A percentile compares a stretch with the other conserved stretches of the same genome.
Conservation (phyloP, 92 coral and sea anemone species). For the Porites divaricata region DNA sequence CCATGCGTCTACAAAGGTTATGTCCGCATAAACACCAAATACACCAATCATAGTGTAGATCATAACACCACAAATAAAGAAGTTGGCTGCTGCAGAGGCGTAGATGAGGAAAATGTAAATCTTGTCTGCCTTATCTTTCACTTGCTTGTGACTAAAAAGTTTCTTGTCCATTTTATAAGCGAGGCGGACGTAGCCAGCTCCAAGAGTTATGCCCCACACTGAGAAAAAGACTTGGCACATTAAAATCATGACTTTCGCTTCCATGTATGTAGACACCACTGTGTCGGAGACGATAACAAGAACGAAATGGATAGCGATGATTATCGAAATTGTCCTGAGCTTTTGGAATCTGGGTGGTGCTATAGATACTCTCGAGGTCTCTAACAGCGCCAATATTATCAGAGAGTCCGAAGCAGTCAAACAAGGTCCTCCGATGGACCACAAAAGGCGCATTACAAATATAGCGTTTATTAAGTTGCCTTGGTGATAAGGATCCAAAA, state of each 20-base stretch:
- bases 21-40: slow-evolving; percentile 89
- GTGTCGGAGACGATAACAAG: slow-evolving; percentile 81
- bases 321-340: slow-evolving; percentile 55
- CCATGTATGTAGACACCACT: slow-evolving; percentile 76
- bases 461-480: slow-evolving; percentile 72
- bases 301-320: slow-evolving; percentile 68
- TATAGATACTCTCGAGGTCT: slow-evolving; percentile 74
- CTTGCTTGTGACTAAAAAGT: slow-evolving; percentile 72
- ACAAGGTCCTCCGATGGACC: slow-evolving; percentile 98
- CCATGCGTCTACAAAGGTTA: slow-evolving; percentile 90
- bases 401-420: slow-evolving; percentile 92
- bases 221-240: slow-evolving; percentile 86
- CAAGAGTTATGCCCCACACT: slow-evolving; percentile 82
- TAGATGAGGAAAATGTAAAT: slow-evolving; percentile 77
- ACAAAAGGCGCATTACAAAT: slow-evolving; percentile 75
- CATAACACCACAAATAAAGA: slow-evolving; percentile 70
- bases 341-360: slow-evolving; percentile 84
- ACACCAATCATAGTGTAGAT: slow-evolving; percentile 82
- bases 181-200: slow-evolving; percentile 80
- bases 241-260: slow-evolving; percentile 91
- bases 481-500: slow-evolving; percentile 94
- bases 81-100: slow-evolving; percentile 88
- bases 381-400: slow-evolving; percentile 90
- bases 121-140: slow-evolving; percentile 77
- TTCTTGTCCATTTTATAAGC: slow-evolving; percentile 86